A percentile compares a stretch with the other conserved stretches of the same genome.
phyloP scores from a whole-genome alignment of 2,113 vertebrate genomes.

The Colius striatus region DNA sequence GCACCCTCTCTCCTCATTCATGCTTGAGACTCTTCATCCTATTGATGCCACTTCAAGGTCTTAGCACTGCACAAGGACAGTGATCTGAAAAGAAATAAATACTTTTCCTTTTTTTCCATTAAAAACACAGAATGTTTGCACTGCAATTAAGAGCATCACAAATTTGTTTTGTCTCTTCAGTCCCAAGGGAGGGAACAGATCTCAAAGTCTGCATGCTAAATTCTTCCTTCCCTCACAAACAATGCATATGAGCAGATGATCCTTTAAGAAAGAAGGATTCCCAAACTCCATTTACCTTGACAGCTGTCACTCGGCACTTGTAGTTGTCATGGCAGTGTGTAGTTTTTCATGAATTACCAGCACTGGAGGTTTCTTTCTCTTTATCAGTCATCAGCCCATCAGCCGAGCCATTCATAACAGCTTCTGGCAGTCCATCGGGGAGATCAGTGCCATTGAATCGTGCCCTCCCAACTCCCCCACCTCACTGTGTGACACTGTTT shows the following conservation, averaged over 20 bases:
- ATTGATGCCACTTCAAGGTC: accelerated
- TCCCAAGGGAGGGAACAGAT: not conserved
- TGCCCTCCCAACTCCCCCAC: constrained; percentile 74
- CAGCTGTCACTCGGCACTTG: constrained; percentile 76
- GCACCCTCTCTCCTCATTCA: not conserved
- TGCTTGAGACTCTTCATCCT: accelerated
- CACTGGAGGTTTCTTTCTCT: constrained; percentile 40
- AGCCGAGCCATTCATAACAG: constrained; percentile 67
- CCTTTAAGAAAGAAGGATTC: constrained; percentile 43
- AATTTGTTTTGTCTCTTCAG: not conserved
- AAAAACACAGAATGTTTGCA: not conserved
- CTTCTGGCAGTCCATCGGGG: constrained; percentile 79
- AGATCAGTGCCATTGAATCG: constrained; percentile 69
- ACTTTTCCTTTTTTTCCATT: not conserved
- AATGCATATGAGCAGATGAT: not conserved
- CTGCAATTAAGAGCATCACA: not conserved
- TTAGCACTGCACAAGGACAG: not conserved
- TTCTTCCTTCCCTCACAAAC: not conserved
- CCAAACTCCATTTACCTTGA: constrained; percentile 75
- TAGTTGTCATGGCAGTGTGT: constrained; percentile 56
- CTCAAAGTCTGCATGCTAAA: not conserved
- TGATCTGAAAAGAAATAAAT: not conserved
- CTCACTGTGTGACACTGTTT: constrained; percentile 81
- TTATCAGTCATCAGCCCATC: constrained; percentile 79
- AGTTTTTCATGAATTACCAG: constrained; percentile 77